These are phyloP conservation scores for Pachydiplax longipennis DNA, from an alignment of 2,888 invertebrate species.

Conservation along the genomic window DNA sequence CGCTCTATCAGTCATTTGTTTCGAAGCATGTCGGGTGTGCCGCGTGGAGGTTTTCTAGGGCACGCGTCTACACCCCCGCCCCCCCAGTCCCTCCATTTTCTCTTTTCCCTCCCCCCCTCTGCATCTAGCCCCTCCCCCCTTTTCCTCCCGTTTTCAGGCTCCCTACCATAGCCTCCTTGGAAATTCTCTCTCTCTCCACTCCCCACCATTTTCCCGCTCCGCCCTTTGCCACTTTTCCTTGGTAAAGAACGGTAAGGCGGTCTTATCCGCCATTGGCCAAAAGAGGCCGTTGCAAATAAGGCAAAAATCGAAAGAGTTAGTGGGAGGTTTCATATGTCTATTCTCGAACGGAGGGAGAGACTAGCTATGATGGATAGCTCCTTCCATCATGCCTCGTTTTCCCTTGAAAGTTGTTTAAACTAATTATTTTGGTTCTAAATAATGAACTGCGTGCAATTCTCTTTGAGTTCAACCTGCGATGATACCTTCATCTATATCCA, in stretches of 20 bases:
- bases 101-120: not conserved
- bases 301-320: not conserved
- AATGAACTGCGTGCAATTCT: too few species aligned
- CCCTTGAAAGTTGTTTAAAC: too few species aligned
- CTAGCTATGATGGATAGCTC: too few species aligned
- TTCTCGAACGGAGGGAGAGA: too few species aligned
- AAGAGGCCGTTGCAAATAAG: not conserved
- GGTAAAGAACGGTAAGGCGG: not conserved
- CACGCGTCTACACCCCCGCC: not conserved
- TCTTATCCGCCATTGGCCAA: not conserved
- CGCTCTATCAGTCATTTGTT: slow-evolving; percentile 36
- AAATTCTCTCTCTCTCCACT: too few species aligned
- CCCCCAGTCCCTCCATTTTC: not conserved
- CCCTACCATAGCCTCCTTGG: not conserved
- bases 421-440: too few species aligned
- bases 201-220: not conserved
- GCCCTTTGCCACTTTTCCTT: not conserved
- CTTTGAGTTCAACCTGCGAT: too few species aligned
- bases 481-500: too few species aligned
- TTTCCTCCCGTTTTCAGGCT: not conserved
- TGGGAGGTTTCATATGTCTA: too few species aligned
- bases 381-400: too few species aligned
- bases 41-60: slow-evolving; percentile 20
- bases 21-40: slow-evolving; percentile 38
- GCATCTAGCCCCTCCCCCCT: not conserved